Base-by-base conservation (phyloP, 2,888 invertebrate species). In the Agrochola litura region DNA sequence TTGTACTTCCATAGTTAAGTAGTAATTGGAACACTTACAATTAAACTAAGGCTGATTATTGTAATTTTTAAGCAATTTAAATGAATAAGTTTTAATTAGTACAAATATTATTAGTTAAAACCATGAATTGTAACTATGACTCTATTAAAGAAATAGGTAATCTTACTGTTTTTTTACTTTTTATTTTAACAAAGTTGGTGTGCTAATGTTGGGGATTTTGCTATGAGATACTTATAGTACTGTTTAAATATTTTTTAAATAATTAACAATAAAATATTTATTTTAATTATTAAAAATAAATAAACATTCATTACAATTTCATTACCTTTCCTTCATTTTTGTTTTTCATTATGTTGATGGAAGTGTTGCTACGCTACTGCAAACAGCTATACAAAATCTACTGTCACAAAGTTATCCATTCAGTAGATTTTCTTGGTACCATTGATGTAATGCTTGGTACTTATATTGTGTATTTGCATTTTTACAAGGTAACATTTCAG, bases 31-130 rank as follows among this genome's bases (percentile, higher is more conserved):
- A 54, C 56, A 79, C 16, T 73, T 70, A 54, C 25, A 73, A 63
- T 63, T 60, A 74, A 84, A 37, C 12, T 76, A 82, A 85, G 86
- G 70, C 83, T 83, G 83, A 85, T 60, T 71, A 75, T 73, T 65
- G 68, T 75, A 58, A 72, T 68, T 41, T 63, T 73, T 30, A 52
- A 73, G 46, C 25, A 61, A 49, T 22, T 68, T 77, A 60, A 10
- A 22, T n/a, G 12, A 30, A 43, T 73, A 79, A 63, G 43, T 67
- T 70, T 30, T 54, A 66, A 61, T 64, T 82, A 82, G 54, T 74
- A 61, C 25, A 80, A 80, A 64, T 79, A 49, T 37, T 52, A 60
- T 66, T 56, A 52, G 12, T 54, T 49, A 25, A 19, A 41, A 6
- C 22, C 25, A 72, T 69, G 52, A 2, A 68, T 72, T 75, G 67